Evolutionary conservation across 2,888 invertebrate genomes (phyloP).

Genomic region (Mythimna ferrago): DNA sequence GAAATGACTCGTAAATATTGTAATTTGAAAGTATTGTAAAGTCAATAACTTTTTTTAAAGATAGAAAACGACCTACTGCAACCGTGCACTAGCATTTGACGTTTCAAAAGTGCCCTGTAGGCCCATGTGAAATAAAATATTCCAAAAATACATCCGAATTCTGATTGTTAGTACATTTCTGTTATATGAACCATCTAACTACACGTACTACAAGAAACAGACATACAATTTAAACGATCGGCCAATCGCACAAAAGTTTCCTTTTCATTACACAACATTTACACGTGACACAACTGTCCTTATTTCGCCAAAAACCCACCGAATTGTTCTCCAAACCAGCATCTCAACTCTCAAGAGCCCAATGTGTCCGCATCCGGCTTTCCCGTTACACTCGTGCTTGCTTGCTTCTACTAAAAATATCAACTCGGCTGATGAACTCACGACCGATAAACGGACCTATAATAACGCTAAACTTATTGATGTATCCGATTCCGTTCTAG

Average conservation of each 20-base stretch:
- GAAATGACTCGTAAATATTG: no score
- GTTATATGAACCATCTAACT: not conserved
- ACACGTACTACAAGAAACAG: no score
- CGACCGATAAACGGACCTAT: conserved; percentile 57
- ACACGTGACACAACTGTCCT: not conserved
- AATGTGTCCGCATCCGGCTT: conserved; percentile 70
- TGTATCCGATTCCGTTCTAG: conserved; percentile 58
- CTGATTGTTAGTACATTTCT: not conserved
- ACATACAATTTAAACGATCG: no score
- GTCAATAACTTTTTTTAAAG: no score
- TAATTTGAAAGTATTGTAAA: no score
- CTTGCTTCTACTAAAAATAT: conserved; percentile 77
- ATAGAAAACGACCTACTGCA: no score
- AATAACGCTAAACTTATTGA: conserved; percentile 46
- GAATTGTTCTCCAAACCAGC: conserved; percentile 42
- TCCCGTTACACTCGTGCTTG: conserved; percentile 72
- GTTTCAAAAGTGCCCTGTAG: no score
- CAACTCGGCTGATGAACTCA: conserved; percentile 70
- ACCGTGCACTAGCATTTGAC: no score
- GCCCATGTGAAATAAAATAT: no score
- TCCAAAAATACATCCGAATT: not conserved
- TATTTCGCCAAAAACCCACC: conserved; percentile 18
- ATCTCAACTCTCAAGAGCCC: conserved; percentile 25
- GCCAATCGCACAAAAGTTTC: conserved; percentile 3
- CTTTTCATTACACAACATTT: conserved; percentile 3